Evolutionary conservation across 2,113 vertebrate species (phyloP).

Genomic region (Callorhinus ursinus): DNA sequence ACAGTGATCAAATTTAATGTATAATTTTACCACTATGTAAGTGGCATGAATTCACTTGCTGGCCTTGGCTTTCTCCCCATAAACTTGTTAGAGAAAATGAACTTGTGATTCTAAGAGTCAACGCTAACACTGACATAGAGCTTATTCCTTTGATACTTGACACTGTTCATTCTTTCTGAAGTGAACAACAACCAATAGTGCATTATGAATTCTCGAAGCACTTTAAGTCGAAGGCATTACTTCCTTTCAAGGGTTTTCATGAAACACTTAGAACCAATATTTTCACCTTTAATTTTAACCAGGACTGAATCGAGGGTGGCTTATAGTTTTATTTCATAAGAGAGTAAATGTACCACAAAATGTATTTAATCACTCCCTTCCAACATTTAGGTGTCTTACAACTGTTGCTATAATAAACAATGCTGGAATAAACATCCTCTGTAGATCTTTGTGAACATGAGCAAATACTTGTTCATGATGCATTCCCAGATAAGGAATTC

Average conservation of each 20-base stretch:
- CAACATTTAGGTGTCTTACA: conserved; percentile 13
- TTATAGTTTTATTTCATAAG: conserved; percentile 33
- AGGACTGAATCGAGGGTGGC: neutral
- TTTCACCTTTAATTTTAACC: conserved; percentile 55
- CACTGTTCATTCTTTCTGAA: neutral
- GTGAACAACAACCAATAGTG: neutral
- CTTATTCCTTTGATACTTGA: neutral
- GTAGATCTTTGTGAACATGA: neutral
- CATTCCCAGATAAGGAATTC: neutral
- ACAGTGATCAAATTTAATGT: neutral
- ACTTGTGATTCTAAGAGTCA: neutral
- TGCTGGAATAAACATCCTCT: conserved; percentile 33
- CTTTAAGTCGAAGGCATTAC: neutral
- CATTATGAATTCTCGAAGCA: conserved; percentile 40
- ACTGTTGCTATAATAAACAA: neutral
- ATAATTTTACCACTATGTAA: conserved; percentile 2
- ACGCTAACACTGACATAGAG: neutral
- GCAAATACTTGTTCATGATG: neutral
- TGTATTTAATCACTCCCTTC: neutral
- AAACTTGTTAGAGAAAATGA: conserved; percentile 24
- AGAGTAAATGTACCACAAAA: conserved; percentile 7
- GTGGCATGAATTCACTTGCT: neutral
- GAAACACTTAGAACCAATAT: neutral
- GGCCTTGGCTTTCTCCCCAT: conserved; percentile 7
- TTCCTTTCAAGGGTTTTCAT: neutral